Conservation (phyloP, 2,888 invertebrate species). For the Xestia c-nigrum region DNA sequence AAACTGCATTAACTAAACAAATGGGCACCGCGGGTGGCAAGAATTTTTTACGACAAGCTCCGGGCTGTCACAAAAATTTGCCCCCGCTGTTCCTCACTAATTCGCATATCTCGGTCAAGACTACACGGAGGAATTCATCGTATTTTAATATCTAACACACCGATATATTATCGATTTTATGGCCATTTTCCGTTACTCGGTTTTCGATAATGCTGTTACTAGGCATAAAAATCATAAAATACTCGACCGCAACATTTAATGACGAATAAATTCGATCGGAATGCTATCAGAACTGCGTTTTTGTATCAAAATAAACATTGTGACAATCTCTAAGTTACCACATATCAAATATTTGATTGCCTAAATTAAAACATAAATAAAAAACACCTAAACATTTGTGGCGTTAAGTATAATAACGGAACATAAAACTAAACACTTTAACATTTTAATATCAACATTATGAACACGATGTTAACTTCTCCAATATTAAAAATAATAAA, state of each 20-base stretch:
- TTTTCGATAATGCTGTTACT: constrained; percentile 37
- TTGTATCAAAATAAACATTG: constrained; percentile 42
- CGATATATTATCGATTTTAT: constrained; percentile 50
- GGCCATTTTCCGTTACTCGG: constrained; percentile 48
- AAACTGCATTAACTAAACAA: constrained; percentile 60
- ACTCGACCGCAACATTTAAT: constrained; percentile 27
- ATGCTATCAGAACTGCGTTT: constrained; percentile 37
- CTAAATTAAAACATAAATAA: constrained; percentile 47
- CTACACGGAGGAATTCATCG: constrained; percentile 40
- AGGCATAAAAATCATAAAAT: constrained; percentile 21
- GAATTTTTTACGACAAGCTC: constrained; percentile 71
- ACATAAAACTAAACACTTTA: constrained; percentile 53
- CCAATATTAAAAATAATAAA: constrained; percentile 60
- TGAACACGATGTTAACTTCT: constrained; percentile 33
- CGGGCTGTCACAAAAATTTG: constrained; percentile 70
- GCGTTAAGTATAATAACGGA: constrained; percentile 43
- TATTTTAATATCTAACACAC: constrained; percentile 42
- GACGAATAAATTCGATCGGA: constrained; percentile 42
- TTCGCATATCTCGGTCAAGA: constrained; percentile 69
- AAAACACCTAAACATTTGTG: constrained; percentile 35
- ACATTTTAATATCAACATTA: constrained; percentile 44
- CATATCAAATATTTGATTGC: constrained; percentile 33
- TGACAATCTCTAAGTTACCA: constrained; percentile 33
- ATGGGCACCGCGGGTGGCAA: constrained; percentile 67
- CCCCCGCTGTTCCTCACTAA: constrained; percentile 76